Conservation (phyloP, 2,797 vertebrate species). For the Botia almorhae region DNA sequence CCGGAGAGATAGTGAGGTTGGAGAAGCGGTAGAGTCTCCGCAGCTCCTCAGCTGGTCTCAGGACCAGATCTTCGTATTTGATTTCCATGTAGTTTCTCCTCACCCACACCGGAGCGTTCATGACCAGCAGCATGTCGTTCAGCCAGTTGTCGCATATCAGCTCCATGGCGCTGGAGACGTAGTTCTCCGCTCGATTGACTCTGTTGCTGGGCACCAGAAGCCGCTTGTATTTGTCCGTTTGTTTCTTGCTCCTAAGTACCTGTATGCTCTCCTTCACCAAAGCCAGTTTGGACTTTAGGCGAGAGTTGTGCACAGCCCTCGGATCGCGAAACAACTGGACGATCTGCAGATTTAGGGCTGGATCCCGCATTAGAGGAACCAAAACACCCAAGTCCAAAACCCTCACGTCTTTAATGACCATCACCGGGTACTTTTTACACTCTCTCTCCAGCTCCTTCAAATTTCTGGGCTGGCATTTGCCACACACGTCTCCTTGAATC, state of each 20-base stretch:
- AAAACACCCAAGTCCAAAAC: constrained; percentile 88
- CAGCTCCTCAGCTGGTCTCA: constrained; percentile 82
- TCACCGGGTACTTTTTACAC: constrained; percentile 91
- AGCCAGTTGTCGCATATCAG: constrained; percentile 96
- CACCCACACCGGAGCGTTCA: constrained; percentile 85
- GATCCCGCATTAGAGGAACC: constrained; percentile 88
- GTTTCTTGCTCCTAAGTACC: constrained; percentile 88
- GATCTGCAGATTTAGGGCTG: constrained; percentile 86
- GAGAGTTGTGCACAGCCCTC: constrained; percentile 93
- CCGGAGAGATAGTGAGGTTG: constrained; percentile 76
- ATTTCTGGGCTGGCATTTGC: constrained; percentile 83
- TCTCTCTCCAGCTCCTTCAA: constrained; percentile 89
- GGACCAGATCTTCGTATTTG: constrained; percentile 93
- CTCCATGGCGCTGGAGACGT: constrained; percentile 91
- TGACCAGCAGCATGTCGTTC: constrained; percentile 84
- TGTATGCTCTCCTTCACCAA: constrained; percentile 95
- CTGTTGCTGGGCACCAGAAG: constrained; percentile 79
- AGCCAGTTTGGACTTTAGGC: constrained; percentile 89
- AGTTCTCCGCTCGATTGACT: constrained; percentile 85
- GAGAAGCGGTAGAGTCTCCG: constrained; percentile 84
- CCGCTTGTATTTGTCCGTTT: constrained; percentile 82
- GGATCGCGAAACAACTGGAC: constrained; percentile 95
- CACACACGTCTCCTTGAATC: constrained; percentile 83
- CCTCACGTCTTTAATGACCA: constrained; percentile 95
- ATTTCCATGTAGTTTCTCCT: constrained; percentile 84